These are phyloP conservation scores for Parazoanthus darwini DNA, from an alignment of 92 coral and sea anemone genomes.

Conservation along the genomic window DNA sequence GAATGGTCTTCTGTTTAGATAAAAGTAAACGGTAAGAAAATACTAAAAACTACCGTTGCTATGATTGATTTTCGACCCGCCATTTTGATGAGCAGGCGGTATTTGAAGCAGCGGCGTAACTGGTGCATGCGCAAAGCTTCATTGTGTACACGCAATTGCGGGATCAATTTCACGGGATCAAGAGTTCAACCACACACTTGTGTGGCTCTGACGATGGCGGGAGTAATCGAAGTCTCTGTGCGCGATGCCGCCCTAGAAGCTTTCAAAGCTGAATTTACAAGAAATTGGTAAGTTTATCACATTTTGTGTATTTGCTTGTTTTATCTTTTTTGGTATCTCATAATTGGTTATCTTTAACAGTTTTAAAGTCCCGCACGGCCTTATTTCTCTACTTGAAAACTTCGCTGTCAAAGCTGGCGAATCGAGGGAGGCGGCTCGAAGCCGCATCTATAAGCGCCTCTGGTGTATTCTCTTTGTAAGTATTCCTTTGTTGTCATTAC, in stretches of 20 bases:
- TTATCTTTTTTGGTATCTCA: constrained; percentile 16
- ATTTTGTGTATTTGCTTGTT: constrained; percentile 15
- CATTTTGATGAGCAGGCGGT: not conserved
- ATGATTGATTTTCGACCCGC: no score
- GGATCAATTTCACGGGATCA: constrained; percentile 8
- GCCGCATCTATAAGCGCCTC: not conserved
- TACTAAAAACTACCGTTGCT: no score
- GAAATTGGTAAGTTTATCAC: constrained; percentile 26
- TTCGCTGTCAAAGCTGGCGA: not conserved
- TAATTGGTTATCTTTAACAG: constrained; percentile 10
- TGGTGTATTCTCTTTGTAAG: constrained; percentile 28
- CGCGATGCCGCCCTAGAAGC: constrained; percentile 19
- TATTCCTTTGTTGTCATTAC: constrained; percentile 6
- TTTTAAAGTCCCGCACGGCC: constrained; percentile 31
- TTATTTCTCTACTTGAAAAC: constrained; percentile 3
- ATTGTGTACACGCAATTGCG: constrained; percentile 4
- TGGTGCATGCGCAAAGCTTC: constrained; percentile 10
- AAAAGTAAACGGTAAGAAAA: no score
- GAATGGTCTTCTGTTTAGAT: no score
- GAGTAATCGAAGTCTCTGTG: not conserved
- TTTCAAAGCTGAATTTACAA: constrained; percentile 29
- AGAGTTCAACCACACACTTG: constrained; percentile 8
- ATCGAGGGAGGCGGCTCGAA: no score
- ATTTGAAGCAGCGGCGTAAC: constrained; percentile 1
- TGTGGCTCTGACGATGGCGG: constrained; percentile 5